Conservation (phyloP, 1,140 invertebrate genomes). For the Saxidomus purpurata region DNA sequence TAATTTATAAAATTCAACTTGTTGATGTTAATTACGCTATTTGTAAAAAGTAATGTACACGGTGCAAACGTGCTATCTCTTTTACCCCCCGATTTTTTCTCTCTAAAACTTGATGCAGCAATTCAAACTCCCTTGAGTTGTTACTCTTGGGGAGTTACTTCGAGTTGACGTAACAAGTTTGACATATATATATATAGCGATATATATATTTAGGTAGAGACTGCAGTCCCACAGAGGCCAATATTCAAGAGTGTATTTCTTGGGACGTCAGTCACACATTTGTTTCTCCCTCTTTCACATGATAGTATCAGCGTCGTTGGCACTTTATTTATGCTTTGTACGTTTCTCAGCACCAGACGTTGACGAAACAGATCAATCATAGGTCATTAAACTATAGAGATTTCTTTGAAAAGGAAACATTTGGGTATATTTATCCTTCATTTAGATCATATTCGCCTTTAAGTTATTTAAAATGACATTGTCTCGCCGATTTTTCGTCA, state of each 20-base stretch:
- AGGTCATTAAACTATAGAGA: no score
- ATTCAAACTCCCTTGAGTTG: neutral
- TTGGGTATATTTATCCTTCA: no score
- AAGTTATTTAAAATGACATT: no score
- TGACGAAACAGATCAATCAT: neutral
- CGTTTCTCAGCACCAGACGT: neutral
- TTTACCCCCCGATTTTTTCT: neutral
- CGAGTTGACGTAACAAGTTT: neutral
- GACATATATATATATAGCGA: neutral
- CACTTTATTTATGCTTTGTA: neutral
- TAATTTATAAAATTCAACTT: conserved; percentile 33
- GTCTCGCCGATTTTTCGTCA: no score
- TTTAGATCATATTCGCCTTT: no score
- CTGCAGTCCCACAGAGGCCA: neutral
- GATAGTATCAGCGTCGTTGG: neutral
- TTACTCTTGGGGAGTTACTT: neutral
- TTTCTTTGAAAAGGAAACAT: no score
- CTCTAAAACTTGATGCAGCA: neutral
- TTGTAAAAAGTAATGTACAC: neutral
- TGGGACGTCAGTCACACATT: neutral
- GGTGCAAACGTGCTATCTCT: neutral
- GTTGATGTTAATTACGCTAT: conserved; percentile 20
- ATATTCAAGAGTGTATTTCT: conserved; percentile 4
- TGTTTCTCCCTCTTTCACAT: neutral
- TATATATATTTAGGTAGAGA: neutral